phyloP scores from a whole-genome alignment of 2,888 invertebrate genomes.

The Lacanobia oleracea region DNA sequence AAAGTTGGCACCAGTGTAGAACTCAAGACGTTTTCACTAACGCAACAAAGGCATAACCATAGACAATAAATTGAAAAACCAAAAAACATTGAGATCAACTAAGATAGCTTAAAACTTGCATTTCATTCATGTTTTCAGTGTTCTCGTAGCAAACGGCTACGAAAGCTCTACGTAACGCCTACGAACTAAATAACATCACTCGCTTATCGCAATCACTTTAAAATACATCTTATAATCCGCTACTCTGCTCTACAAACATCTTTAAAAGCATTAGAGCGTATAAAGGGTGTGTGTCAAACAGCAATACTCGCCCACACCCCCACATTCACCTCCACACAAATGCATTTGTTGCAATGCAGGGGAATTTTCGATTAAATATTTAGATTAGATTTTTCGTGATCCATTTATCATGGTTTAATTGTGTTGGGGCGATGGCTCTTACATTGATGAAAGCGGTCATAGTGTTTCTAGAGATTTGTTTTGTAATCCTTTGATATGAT shows the following conservation, averaged over 20 bases:
- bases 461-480: conserved; percentile 75
- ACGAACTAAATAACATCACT: conserved; percentile 24
- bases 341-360: conserved; percentile 79
- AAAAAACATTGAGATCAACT: too few relatives aligned
- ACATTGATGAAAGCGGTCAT: conserved; percentile 79
- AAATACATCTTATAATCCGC: conserved; percentile 32
- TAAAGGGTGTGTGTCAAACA: conserved; percentile 53
- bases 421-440: conserved; percentile 82
- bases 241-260: conserved; percentile 36
- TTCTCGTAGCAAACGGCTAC: conserved; percentile 24
- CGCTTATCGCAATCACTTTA: conserved; percentile 24
- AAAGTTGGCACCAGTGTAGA: not conserved
- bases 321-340: conserved; percentile 46
- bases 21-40: not conserved
- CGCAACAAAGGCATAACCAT: not conserved
- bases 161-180: conserved; percentile 32
- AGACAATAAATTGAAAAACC: not conserved
- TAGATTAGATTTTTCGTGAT: conserved; percentile 90
- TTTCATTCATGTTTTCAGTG: not conserved
- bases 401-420: conserved; percentile 90
- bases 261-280: conserved; percentile 45
- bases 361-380: conserved; percentile 90
- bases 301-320: conserved; percentile 55
- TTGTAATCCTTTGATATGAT: conserved; percentile 87
- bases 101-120: not conserved